Percentiles rank a stretch among this genome's conserved stretches.
phyloP scores from a whole-genome alignment of 2,797 vertebrate species.

The Anguilla anguilla region DNA sequence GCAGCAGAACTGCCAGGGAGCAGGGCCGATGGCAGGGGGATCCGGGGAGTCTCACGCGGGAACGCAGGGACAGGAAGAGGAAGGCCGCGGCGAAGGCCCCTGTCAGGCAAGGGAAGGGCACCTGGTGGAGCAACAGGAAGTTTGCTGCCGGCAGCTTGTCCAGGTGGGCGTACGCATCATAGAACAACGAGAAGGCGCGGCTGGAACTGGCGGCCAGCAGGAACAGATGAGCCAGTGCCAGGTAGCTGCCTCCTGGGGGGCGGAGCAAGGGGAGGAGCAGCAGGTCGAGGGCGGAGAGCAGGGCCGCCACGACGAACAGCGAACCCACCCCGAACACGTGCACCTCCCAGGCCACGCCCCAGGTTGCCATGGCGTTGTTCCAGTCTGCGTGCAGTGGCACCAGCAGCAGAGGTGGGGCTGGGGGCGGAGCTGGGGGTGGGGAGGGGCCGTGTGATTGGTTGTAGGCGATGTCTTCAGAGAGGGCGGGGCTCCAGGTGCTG shows the following conservation, averaged over 20 bases:
- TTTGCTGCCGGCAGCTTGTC: constrained; percentile 73
- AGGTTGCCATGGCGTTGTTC: constrained; percentile 82
- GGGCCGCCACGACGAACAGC: constrained; percentile 75
- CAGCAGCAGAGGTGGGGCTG: constrained; percentile 70
- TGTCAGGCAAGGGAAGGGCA: constrained; percentile 85
- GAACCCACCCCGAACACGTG: constrained; percentile 84
- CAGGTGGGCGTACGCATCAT: constrained; percentile 84
- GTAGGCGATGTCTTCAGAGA: constrained; percentile 55
- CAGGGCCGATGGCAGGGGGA: constrained; percentile 79
- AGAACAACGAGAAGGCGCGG: constrained; percentile 81
- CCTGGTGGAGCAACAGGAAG: constrained; percentile 80
- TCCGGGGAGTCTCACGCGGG: constrained; percentile 76
- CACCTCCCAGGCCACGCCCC: constrained; percentile 88
- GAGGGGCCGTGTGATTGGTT: constrained; percentile 62
- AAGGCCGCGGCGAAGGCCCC: constrained; percentile 83
- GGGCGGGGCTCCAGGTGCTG: constrained; percentile 58
- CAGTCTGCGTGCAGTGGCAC: constrained; percentile 81
- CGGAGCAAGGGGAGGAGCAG: constrained; percentile 80
- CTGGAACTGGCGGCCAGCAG: constrained; percentile 76
- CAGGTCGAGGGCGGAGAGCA: constrained; percentile 79
- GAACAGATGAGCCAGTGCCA: constrained; percentile 79
- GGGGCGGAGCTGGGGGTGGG: constrained; percentile 41
- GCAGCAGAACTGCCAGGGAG: constrained; percentile 75
- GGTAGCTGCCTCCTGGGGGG: constrained; percentile 78
- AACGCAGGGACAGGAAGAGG: constrained; percentile 83